These are phyloP conservation scores for Uromys caudimaculatus DNA, from an alignment of 2,797 vertebrate genomes.

Conservation along the genomic window DNA sequence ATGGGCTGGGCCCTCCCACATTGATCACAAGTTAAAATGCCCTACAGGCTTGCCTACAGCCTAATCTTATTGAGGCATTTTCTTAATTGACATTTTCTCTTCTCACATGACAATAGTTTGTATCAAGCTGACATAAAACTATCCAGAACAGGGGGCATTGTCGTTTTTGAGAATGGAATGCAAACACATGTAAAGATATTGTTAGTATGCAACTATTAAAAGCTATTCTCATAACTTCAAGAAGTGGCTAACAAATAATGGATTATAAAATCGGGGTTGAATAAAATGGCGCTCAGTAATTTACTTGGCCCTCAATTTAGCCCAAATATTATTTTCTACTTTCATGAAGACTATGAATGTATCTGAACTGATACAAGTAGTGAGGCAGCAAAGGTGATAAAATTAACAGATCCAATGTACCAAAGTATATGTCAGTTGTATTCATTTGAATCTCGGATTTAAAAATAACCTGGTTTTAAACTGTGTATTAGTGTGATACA, in stretches of 20 bases:
- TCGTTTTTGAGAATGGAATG: constrained; percentile 29
- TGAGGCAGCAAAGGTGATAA: background rate
- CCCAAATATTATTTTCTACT: background rate
- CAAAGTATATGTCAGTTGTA: background rate
- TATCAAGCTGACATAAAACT: background rate
- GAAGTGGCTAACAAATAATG: background rate
- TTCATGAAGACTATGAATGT: background rate
- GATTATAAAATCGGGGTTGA: background rate
- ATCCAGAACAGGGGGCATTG: background rate
- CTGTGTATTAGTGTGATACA: background rate
- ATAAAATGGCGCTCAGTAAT: constrained; percentile 17
- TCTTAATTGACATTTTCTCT: background rate
- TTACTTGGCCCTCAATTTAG: background rate
- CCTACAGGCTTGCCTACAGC: background rate
- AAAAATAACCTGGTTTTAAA: background rate
- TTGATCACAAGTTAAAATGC: background rate
- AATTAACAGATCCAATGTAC: background rate
- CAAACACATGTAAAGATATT: background rate
- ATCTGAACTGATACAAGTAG: background rate
- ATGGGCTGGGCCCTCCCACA: background rate
- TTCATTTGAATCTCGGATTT: background rate
- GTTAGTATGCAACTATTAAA: background rate
- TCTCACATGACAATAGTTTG: background rate
- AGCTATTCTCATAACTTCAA: background rate
- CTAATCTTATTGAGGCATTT: background rate